Evolutionary conservation across 2,113 vertebrate species (phyloP).

Genomic region (Colius striatus): DNA sequence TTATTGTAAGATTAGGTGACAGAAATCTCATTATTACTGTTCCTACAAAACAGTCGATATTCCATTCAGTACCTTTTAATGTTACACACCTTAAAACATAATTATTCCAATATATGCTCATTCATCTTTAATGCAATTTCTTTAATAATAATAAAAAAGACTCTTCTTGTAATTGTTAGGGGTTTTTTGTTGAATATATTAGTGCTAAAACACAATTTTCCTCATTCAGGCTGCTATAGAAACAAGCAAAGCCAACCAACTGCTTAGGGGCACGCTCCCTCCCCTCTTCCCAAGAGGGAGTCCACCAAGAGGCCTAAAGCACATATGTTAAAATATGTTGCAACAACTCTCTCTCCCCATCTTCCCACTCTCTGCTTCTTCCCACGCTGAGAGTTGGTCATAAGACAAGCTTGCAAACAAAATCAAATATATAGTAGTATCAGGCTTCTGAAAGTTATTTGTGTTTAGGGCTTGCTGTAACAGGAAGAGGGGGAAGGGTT

Average conservation of each 20-base stretch:
- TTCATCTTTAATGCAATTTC: slow-evolving; percentile 84
- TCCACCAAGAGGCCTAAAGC: slow-evolving; percentile 59
- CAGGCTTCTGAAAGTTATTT: slow-evolving; percentile 34
- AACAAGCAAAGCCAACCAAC: slow-evolving; percentile 73
- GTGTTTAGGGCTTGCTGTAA: neutral
- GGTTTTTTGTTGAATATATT: slow-evolving; percentile 60
- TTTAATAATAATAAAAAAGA: slow-evolving; percentile 72
- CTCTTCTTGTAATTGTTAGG: slow-evolving; percentile 71
- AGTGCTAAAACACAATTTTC: slow-evolving; percentile 72
- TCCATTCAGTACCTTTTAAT: slow-evolving; percentile 83
- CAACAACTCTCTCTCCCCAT: slow-evolving; percentile 33
- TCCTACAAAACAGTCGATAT: slow-evolving; percentile 82
- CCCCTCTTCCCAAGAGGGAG: slow-evolving; percentile 37
- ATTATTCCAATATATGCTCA: slow-evolving; percentile 81
- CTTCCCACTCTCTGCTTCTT: slow-evolving; percentile 41
- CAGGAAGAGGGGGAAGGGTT: neutral
- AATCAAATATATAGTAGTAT: slow-evolving; percentile 70
- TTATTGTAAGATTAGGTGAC: slow-evolving; percentile 84
- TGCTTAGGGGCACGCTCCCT: slow-evolving; percentile 51
- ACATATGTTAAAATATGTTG: slow-evolving; percentile 54
- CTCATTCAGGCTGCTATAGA: slow-evolving; percentile 70
- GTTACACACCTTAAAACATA: slow-evolving; percentile 81
- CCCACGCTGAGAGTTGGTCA: slow-evolving; percentile 72
- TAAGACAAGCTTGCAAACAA: slow-evolving; percentile 73
- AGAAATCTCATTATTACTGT: slow-evolving; percentile 84